A percentile compares a stretch with the other conserved stretches of the same genome.
These are phyloP conservation scores for Zoanthus solanderi DNA, from an alignment of 92 coral and sea anemone genomes.

Conservation along the genomic window DNA sequence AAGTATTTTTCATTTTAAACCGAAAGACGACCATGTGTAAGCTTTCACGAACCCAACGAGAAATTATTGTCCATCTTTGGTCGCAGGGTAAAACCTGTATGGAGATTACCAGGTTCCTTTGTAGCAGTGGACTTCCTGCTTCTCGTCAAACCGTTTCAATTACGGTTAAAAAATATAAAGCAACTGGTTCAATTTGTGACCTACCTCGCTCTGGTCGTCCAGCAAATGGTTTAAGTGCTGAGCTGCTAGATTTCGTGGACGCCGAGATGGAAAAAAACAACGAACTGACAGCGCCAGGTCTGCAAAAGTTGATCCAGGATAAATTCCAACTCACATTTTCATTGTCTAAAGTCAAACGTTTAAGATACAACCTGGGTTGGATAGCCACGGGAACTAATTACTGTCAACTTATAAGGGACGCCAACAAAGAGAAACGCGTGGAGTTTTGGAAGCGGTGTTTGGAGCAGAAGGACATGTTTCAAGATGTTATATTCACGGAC, in stretches of 20 bases:
- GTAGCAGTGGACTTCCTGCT: no score
- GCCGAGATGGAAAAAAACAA: no score
- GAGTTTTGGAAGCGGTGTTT: slow-evolving; percentile 32
- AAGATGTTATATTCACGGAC: slow-evolving; percentile 49
- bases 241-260: slow-evolving; percentile 14
- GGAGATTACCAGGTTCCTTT: no score
- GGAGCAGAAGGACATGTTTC: neutral
- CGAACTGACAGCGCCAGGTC: no score
- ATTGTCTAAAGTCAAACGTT: slow-evolving; percentile 28
- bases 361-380: slow-evolving; percentile 51
- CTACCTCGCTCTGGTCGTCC: slow-evolving; percentile 39
- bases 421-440: slow-evolving; percentile 34
- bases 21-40: neutral
- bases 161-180: no score
- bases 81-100: neutral
- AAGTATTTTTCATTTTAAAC: neutral
- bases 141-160: no score
- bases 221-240: neutral
- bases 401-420: slow-evolving; percentile 56
- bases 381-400: slow-evolving; percentile 54
- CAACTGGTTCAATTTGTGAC: neutral
- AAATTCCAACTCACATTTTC: neutral
- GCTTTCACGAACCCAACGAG: neutral
- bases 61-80: neutral
- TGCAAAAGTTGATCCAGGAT: no score